Base-by-base conservation (phyloP, 2,113 vertebrate genomes). In the Choloepus hoffmanni region DNA sequence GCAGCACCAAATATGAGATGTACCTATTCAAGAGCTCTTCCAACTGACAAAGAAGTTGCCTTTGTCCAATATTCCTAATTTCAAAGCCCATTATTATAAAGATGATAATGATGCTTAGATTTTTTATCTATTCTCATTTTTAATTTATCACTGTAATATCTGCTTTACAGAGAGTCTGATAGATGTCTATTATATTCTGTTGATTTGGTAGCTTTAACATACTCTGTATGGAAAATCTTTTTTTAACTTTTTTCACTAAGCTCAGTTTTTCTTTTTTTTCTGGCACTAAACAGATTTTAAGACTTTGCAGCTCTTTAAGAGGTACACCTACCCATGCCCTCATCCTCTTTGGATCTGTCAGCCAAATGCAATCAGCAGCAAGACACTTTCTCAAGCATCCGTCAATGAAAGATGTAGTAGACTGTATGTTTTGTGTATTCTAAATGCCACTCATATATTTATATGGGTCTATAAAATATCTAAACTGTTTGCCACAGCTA, bases 11-110 rank as follows among this genome's bases (percentile, higher is more conserved):
- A 19, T 23, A 28, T 18, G 36, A 43, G 7, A 33, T 24, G 30
- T 10, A 45, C 21, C 18, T 72, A 33, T 81, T 84, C 36, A 60
- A 65, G 74, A 48, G n/a, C n/a, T n/a, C n/a, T n/a, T n/a, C n/a
- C n/a, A n/a, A n/a, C n/a, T n/a, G n/a, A n/a, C n/a, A n/a, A n/a
- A n/a, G n/a, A n/a, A n/a, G n/a, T n/a, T n/a, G n/a, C n/a, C n/a
- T n/a, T n/a, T n/a, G n/a, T n/a, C 53, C 9, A 55, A 65, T 65
- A 77, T 21, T 60, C n/a, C 43, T 94, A 74, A 2, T 92, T 77
- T 76, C 53, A 90, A 92, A 90, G 19, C 8, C 7, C 3, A 79
- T 81, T 92, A 45, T 62, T 65, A 70, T 85, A 83, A 67, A 94
- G 82, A 73, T 24, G 72, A 83, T 16, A 92, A 45, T n/a, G 7